phyloP scores from a whole-genome alignment of 2,797 vertebrate species.

The Microctenopoma steveboyesi region DNA sequence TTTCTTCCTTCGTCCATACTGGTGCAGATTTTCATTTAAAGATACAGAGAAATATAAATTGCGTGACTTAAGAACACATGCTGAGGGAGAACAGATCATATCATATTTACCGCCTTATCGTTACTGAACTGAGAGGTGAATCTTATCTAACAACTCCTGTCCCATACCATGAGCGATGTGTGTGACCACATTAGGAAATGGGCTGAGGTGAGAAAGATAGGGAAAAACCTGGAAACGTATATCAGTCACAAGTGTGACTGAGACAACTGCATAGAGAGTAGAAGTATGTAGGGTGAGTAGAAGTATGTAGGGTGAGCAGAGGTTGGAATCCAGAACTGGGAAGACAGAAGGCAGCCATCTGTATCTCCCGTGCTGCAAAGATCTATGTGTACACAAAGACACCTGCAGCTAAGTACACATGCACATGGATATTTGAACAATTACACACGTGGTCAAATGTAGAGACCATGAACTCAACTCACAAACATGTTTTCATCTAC shows the following conservation, averaged over 20 bases:
- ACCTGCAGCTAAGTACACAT: slow-evolving; percentile 14
- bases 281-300: slow-evolving; percentile 7
- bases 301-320: background rate
- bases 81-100: background rate
- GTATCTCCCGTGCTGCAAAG: slow-evolving; percentile 27
- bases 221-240: background rate
- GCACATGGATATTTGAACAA: background rate
- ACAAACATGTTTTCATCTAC: background rate
- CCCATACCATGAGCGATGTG: background rate
- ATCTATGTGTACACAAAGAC: slow-evolving; percentile 36
- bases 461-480: background rate
- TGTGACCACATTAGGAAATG: background rate
- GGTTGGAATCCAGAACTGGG: slow-evolving; percentile 10
- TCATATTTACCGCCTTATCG: background rate
- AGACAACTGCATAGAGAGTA: slow-evolving; percentile 1
- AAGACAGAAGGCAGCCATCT: slow-evolving; percentile 33
- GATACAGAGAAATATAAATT: background rate
- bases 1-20: no score
- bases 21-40: background rate
- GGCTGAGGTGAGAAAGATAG: background rate
- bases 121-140: background rate
- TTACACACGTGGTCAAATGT: no score
- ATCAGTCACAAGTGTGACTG: background rate
- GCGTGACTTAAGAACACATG: background rate
- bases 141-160: background rate